Evolutionary conservation across 1,140 invertebrate genomes (phyloP), one percentile per base, ranked within the genome.

Genomic region (Globodera ellingtonae): DNA sequence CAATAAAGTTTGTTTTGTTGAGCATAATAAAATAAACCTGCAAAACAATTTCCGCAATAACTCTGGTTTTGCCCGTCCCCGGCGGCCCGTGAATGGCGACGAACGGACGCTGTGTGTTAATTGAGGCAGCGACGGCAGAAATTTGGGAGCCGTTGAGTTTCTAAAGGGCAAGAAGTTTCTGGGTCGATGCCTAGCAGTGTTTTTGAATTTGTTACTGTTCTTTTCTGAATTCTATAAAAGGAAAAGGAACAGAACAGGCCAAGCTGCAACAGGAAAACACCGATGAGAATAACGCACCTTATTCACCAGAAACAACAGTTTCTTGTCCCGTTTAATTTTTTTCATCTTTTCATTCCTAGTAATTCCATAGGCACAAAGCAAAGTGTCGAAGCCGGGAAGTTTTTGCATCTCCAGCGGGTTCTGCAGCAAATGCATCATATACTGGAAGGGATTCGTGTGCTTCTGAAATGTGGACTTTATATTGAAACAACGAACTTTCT

Each of bases 41-140:
- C 47, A 21, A 56, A 35, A 84, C 69, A 52, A 84, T 84, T 44
- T 84, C 83, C 21, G 72, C 72, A 10, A 84, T 78, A 62, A 86
- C 84, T 66, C 75, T 71, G 4, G 83, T 84, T 78, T 84, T 84
- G 71, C 83, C 83, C 24, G 83, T 84, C 47, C 83, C 82, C 46
- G 82, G 82, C 15, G 82, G 83, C 24, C 82, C 82, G 21, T 82
- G 84, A 50, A 83, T 83, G 7, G 84, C 81, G n/a, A 81, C 50
- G 24, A 83, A 56, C 1, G 75, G 35, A 56, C 73, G 44, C 10
- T 62, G 56, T 18, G 3, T 15, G 48, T 82, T 72, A 47, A 83
- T 46, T 48, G 82, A 84, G 0, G 72, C 69, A 50, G 52, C 59
- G 13, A 83, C 65, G 8, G 80, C 78, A 10, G 18, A 15, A 9